Conservation (phyloP, 2,797 vertebrate species). For the Lagocephalus sceleratus region DNA sequence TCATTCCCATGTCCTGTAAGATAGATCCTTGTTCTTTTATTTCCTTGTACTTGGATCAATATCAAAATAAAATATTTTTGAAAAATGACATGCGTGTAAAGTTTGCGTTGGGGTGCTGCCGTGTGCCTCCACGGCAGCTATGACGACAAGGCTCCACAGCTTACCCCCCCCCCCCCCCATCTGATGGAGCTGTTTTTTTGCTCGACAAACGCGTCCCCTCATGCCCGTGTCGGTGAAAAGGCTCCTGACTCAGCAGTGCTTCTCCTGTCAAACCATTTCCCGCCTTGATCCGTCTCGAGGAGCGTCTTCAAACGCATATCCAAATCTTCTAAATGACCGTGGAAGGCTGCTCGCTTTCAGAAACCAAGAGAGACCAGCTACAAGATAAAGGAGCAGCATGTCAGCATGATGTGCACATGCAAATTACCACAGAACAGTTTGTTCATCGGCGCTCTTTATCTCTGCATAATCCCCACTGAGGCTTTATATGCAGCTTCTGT, state of each 20-base stretch:
- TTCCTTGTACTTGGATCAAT: conserved; percentile 80
- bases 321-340: conserved; percentile 53
- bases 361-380: conserved; percentile 12
- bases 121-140: not conserved
- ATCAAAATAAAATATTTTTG: conserved; percentile 82
- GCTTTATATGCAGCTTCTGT: not conserved
- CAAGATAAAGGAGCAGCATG: not conserved
- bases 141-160: not conserved
- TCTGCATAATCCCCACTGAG: not conserved
- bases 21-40: conserved; percentile 73
- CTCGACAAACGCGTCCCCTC: not conserved
- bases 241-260: conserved; percentile 49
- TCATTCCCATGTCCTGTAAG: conserved; percentile 74
- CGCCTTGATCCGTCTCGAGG: conserved; percentile 39
- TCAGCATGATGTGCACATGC: conserved; percentile 2
- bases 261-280: conserved; percentile 56
- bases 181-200: conserved; percentile 2
- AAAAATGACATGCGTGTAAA: conserved; percentile 66
- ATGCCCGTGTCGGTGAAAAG: conserved; percentile 28
- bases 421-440: not conserved
- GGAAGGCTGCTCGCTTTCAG: conserved; percentile 49
- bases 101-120: conserved; percentile 17
- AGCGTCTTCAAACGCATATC: conserved; percentile 64
- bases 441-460: not conserved
- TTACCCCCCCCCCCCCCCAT: too few species aligned